phyloP scores from a whole-genome alignment of 1,140 invertebrate species.

The Grapholita molesta region DNA sequence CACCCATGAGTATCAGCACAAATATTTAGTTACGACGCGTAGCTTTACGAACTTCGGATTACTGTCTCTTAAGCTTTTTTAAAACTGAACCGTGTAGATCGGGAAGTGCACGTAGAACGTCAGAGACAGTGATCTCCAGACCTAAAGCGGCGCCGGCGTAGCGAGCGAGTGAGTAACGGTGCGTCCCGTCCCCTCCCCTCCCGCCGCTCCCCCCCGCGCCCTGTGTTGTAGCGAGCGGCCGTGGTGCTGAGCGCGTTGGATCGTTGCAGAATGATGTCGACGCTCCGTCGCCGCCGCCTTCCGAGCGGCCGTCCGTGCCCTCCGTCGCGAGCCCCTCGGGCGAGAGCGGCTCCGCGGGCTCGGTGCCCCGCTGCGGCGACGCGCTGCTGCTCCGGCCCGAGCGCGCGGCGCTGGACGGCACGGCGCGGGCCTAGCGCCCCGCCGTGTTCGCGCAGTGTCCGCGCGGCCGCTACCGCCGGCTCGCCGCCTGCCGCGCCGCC shows the following conservation, averaged over 20 bases:
- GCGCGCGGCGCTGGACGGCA: conserved; percentile 33
- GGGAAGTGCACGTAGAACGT: not conserved
- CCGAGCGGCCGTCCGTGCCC: conserved; percentile 31
- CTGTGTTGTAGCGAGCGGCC: conserved; percentile 61
- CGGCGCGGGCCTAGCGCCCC: conserved; percentile 38
- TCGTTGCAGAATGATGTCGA: conserved; percentile 74
- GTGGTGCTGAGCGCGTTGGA: conserved; percentile 69
- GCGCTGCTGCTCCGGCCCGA: conserved; percentile 27
- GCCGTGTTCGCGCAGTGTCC: conserved; percentile 13
- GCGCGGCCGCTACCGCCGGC: conserved; percentile 7
- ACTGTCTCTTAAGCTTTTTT: conserved; percentile 28
- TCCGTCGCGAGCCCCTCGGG: conserved; percentile 14
- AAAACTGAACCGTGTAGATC: no score
- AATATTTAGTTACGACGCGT: conserved; percentile 30
- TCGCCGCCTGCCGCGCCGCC: conserved; percentile 9
- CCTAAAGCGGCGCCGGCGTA: conserved; percentile 28
- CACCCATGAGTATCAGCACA: conserved; percentile 40
- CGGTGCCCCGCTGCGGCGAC: not conserved
- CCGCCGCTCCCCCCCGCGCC: conserved; percentile 24
- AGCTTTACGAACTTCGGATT: conserved; percentile 36
- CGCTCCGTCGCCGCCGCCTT: conserved; percentile 61
- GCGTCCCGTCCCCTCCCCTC: conserved; percentile 28
- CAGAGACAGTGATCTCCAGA: conserved; percentile 28
- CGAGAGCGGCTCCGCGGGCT: conserved; percentile 13
- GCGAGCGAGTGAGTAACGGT: conserved; percentile 62